These are phyloP conservation scores for Zeuzera pyrina DNA, from an alignment of 2,888 invertebrate genomes.

Conservation along the genomic window DNA sequence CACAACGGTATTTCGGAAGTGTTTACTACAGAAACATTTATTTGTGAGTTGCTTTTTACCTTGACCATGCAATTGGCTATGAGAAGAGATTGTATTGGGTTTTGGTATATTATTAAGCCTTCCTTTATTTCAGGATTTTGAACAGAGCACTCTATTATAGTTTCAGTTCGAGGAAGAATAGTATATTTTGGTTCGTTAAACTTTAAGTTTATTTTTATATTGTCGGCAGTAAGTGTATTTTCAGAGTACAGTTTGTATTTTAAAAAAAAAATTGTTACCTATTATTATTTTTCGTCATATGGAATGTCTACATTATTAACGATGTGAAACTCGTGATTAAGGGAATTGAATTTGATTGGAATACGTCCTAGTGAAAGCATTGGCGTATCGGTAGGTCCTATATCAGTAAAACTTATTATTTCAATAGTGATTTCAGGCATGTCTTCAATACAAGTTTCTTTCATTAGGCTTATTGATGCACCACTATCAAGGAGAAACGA, in stretches of 20 bases:
- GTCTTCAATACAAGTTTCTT: slow-evolving; percentile 3
- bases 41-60: not conserved
- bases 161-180: slow-evolving; percentile 16
- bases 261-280: slow-evolving; percentile 1
- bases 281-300: not conserved
- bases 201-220: slow-evolving; percentile 5
- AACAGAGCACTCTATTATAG: slow-evolving; percentile 8
- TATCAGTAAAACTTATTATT: slow-evolving; percentile 9
- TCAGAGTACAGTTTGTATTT: slow-evolving; percentile 7
- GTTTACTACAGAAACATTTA: not conserved
- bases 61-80: not conserved
- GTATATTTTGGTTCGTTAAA: slow-evolving; percentile 12
- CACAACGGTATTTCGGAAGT: slow-evolving; percentile 1
- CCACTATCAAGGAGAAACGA: slow-evolving; percentile 11
- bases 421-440: slow-evolving; percentile 3
- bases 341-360: not conserved
- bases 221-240: slow-evolving; percentile 2
- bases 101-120: not conserved
- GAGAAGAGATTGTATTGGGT: not conserved
- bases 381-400: slow-evolving; percentile 1
- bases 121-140: not conserved
- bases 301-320: not conserved
- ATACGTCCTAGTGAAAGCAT: not conserved
- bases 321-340: not conserved
- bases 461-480: slow-evolving; percentile 8